Conservation (phyloP, 2,113 vertebrate species). For the Dryoscopus gambensis region DNA sequence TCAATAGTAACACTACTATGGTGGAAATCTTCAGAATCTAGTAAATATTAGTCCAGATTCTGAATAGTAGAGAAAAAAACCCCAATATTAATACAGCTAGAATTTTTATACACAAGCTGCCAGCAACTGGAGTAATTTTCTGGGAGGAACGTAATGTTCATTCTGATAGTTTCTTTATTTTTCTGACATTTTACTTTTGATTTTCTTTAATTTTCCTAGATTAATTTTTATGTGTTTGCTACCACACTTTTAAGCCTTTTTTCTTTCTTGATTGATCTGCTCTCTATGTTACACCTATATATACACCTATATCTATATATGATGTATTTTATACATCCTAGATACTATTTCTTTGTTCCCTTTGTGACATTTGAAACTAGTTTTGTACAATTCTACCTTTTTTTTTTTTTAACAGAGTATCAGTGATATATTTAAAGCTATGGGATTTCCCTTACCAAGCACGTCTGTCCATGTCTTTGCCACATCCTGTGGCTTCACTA, state of each 20-base stretch:
- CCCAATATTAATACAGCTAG: not conserved
- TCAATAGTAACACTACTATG: not conserved
- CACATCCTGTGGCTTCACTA: not conserved
- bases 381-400: not conserved
- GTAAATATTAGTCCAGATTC: not conserved
- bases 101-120: not conserved
- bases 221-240: not conserved
- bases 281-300: not conserved
- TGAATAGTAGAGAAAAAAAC: not conserved
- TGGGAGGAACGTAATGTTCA: not conserved
- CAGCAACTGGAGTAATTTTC: not conserved
- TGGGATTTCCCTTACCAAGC: not conserved
- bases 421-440: not conserved
- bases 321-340: not conserved
- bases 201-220: not conserved
- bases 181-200: not conserved
- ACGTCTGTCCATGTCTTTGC: not conserved
- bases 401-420: not conserved
- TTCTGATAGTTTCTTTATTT: not conserved
- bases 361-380: not conserved
- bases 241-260: not conserved
- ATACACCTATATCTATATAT: not conserved
- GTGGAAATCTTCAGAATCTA: not conserved
- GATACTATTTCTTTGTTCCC: not conserved
- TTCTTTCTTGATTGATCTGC: not conserved